Conservation (phyloP, 2,888 invertebrate species). For the Muscina levida region DNA sequence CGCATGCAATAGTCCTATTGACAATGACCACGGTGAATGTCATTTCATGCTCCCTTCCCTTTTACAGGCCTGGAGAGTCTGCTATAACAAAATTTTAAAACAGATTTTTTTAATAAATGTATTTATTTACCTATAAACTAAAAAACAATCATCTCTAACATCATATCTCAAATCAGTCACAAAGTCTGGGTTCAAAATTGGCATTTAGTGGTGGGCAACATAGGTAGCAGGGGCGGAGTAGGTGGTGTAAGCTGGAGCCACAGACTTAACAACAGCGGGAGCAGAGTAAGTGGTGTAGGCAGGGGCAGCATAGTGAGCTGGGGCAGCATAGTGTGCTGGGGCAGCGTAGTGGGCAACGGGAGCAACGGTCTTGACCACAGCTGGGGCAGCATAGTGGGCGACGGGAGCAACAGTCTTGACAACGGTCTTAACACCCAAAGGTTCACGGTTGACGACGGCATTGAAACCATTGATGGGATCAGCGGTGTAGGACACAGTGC, state of each 20-base stretch:
- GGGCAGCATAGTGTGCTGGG: slow-evolving; percentile 49
- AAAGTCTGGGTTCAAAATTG: slow-evolving; percentile 14
- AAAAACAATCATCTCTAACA: slow-evolving; percentile 20
- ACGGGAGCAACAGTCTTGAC: slow-evolving; percentile 63
- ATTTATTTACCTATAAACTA: slow-evolving; percentile 25
- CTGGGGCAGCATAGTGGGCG: slow-evolving; percentile 67
- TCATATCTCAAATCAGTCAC: slow-evolving; percentile 36
- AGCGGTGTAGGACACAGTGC: slow-evolving; percentile 78
- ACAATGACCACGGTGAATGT: no score
- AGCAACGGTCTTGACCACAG: slow-evolving; percentile 49
- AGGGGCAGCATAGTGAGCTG: slow-evolving; percentile 48
- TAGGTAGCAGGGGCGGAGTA: slow-evolving; percentile 52
- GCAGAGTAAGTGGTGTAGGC: slow-evolving; percentile 31
- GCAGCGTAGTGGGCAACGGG: slow-evolving; percentile 38
- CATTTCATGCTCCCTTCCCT: no score
- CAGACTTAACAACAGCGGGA: slow-evolving; percentile 55
- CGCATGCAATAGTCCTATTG: no score
- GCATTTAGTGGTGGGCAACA: slow-evolving; percentile 57
- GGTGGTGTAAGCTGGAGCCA: slow-evolving; percentile 45
- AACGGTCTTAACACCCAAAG: slow-evolving; percentile 65
- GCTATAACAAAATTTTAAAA: no score
- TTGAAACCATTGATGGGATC: slow-evolving; percentile 79
- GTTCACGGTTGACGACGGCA: slow-evolving; percentile 74
- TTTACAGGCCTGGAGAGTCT: no score
- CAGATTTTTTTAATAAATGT: slow-evolving; percentile 8